Evolutionary conservation across 2,113 vertebrate genomes (phyloP).

Genomic region (Oplegnathus fasciatus): DNA sequence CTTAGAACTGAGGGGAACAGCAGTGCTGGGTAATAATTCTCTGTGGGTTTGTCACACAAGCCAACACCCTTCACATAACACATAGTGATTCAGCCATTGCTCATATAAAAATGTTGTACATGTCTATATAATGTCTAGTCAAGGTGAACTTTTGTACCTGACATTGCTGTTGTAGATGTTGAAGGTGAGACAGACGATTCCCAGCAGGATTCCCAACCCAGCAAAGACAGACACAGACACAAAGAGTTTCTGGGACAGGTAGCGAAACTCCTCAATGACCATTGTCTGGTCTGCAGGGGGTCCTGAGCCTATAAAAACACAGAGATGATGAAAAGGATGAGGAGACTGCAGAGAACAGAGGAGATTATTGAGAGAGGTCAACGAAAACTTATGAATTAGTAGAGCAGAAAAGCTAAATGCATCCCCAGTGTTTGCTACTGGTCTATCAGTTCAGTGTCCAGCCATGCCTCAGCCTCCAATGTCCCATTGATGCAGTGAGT

Average conservation of each 20-base stretch:
- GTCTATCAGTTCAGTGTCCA: neutral
- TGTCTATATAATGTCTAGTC: neutral
- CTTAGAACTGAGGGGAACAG: too few species aligned
- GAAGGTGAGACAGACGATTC: conserved; percentile 93
- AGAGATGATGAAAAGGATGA: conserved; percentile 1
- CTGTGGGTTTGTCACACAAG: neutral
- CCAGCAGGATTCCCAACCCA: conserved; percentile 90
- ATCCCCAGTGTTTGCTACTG: neutral
- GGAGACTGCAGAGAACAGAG: too few species aligned
- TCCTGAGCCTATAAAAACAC: conserved; percentile 80
- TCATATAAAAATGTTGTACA: neutral
- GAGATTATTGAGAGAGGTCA: neutral
- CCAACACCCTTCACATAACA: neutral
- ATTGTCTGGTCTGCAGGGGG: conserved; percentile 94
- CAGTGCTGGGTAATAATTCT: neutral
- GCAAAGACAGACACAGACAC: conserved; percentile 92
- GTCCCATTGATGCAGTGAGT: neutral
- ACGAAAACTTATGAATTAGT: neutral
- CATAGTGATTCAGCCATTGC: neutral
- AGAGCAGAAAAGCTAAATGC: neutral
- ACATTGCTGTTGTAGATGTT: conserved; percentile 97
- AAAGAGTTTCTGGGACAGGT: conserved; percentile 95
- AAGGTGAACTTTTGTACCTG: conserved; percentile 81
- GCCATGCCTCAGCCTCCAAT: neutral
- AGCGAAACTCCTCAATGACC: conserved; percentile 93